phyloP scores from a whole-genome alignment of 2,113 vertebrate species.

The Paradoxurus hermaphroditus region DNA sequence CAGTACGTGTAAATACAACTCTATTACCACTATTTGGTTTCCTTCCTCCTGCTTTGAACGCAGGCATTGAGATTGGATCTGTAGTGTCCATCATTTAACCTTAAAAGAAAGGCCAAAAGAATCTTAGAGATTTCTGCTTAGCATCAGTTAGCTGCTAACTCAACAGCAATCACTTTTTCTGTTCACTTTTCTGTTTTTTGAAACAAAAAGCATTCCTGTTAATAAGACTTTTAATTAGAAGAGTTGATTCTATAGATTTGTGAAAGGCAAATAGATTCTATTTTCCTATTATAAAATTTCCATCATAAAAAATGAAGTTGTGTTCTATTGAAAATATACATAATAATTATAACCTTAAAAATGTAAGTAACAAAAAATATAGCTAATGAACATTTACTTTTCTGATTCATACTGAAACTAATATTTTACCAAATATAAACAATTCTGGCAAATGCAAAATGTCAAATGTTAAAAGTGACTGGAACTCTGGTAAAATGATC shows the following conservation, averaged over 20 bases:
- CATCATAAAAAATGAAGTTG: not conserved
- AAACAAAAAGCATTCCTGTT: not conserved
- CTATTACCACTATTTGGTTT: not conserved
- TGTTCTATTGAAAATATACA: not conserved
- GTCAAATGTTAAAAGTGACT: not conserved
- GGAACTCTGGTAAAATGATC: not conserved
- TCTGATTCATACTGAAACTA: not conserved
- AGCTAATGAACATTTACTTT: not conserved
- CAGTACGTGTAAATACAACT: not conserved
- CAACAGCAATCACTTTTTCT: not conserved
- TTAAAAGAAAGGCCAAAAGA: not conserved
- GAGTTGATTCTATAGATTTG: not conserved
- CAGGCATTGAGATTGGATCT: not conserved
- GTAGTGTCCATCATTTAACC: not conserved
- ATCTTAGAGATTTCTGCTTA: not conserved
- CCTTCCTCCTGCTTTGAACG: not conserved
- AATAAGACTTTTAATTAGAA: not conserved
- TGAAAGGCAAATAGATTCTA: not conserved
- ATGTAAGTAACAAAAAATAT: not conserved
- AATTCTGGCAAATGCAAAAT: not conserved
- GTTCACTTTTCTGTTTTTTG: not conserved
- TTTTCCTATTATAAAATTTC: conserved; percentile 13
- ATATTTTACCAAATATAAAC: not conserved
- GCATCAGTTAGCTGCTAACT: not conserved
- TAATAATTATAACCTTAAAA: not conserved